Evolutionary conservation across 2,797 vertebrate genomes (phyloP), one percentile per base, ranked within the genome.

Genomic region (Emys orbicularis): DNA sequence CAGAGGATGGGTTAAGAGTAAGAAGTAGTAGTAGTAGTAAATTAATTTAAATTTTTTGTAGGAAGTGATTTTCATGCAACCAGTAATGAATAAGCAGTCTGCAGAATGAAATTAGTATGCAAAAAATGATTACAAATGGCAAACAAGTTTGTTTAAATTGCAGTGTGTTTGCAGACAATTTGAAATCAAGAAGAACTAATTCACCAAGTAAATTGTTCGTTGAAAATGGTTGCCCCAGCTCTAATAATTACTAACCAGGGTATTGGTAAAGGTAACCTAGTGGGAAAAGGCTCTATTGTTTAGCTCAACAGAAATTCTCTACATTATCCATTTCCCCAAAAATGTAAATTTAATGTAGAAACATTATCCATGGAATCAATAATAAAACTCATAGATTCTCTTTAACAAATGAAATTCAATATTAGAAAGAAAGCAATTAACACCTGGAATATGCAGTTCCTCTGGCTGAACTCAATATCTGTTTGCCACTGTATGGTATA

Each of bases 131-230:
- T 34, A 91, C 2, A 87, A 95, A 86, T 9, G 84, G 83, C 82
- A 86, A 91, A 89, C 37, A 84, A 91, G 81, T 81, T 76, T 18
- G 87, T 88, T 89, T 74, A 91, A 92, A 95, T 18, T 41, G 52
- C 84, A 34, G 19, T 80, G 47, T 95, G 90, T 91, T 96, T 95
- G 88, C 90, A 96, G 92, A 93, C 95, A 96, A 96, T 91, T 83
- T 81, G 94, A 86, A 97, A 96, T 95, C 95, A 96, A 87, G 89
- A 29, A 82, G 82, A 10, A 52, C 13, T 79, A 56, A 94, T 92
- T 96, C 88, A 94, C 94, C 92, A 91, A 76, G 83, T 5, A 90
- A 94, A 87, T 59, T 85, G 61, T 88, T 84, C 13, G 9, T 49
- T 57, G 59, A 84, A 96, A 93, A 79, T 79, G 41, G 80, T 80